These are phyloP conservation scores for Acanthoscelides obtectus DNA, from an alignment of 2,888 invertebrate genomes.

Conservation along the genomic window DNA sequence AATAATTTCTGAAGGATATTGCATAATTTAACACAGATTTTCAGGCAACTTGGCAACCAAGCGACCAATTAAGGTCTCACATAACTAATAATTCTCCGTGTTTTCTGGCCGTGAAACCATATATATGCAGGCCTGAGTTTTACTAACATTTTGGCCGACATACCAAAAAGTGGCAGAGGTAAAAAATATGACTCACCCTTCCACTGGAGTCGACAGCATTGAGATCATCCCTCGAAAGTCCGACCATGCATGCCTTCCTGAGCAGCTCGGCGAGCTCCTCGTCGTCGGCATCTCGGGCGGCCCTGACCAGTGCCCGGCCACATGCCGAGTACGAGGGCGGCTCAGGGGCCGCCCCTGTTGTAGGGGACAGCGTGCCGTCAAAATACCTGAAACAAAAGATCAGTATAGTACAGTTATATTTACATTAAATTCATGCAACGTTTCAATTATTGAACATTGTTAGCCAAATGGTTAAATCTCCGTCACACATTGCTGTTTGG, in stretches of 20 bases:
- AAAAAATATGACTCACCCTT: constrained; percentile 52
- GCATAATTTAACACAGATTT: too few species aligned
- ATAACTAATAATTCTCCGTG: too few species aligned
- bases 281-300: constrained; percentile 54
- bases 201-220: constrained; percentile 56
- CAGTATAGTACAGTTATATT: too few species aligned
- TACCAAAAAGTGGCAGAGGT: background rate
- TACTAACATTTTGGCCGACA: background rate
- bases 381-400: constrained; percentile 32
- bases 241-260: constrained; percentile 43
- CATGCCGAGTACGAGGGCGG: constrained; percentile 37
- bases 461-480: too few species aligned
- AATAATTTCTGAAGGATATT: too few species aligned
- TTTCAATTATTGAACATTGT: too few species aligned
- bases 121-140: background rate
- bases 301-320: constrained; percentile 48
- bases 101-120: too few species aligned
- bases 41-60: too few species aligned
- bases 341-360: constrained; percentile 40
- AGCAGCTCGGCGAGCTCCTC: constrained; percentile 46
- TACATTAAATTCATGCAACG: too few species aligned
- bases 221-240: constrained; percentile 47
- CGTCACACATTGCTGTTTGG: too few species aligned
- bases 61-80: too few species aligned
- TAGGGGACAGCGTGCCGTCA: constrained; percentile 48